A percentile compares a stretch with the other conserved stretches of the same genome.
phyloP scores from a whole-genome alignment of 2,113 vertebrate genomes.

The Xiphophorus hellerii region DNA sequence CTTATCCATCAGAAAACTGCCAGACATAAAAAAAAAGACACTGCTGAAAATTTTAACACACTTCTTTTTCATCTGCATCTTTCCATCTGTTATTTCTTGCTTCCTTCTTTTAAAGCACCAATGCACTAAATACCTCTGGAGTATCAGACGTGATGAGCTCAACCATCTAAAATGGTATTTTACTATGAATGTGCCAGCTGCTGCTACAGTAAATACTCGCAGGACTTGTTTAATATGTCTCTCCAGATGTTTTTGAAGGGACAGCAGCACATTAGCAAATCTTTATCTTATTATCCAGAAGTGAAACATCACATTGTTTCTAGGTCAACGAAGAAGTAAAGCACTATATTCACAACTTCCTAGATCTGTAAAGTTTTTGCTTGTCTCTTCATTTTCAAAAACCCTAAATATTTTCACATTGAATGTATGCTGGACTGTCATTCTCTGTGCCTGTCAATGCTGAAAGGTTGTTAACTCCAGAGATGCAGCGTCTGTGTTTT shows the following conservation, averaged over 20 bases:
- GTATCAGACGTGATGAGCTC: constrained; percentile 40
- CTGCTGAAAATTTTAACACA: constrained; percentile 17
- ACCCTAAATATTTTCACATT: constrained; percentile 20
- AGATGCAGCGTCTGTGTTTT: constrained; percentile 45
- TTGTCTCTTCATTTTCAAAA: not conserved
- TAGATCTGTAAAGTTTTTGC: not conserved
- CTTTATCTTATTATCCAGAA: constrained; percentile 21
- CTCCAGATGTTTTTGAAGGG: constrained; percentile 53
- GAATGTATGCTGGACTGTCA: constrained; percentile 11
- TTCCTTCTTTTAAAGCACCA: constrained; percentile 42
- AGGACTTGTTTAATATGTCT: constrained; percentile 55
- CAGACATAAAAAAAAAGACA: not conserved
- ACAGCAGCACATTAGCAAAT: constrained; percentile 38
- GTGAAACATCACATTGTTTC: constrained; percentile 6
- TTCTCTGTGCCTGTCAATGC: not conserved
- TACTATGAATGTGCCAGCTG: constrained; percentile 62
- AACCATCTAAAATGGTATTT: constrained; percentile 52
- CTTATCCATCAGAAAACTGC: constrained; percentile 17
- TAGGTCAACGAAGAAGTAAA: constrained; percentile 1
- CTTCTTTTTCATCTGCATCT: constrained; percentile 10
- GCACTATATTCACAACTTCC: not conserved
- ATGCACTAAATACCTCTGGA: constrained; percentile 50
- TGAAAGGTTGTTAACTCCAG: constrained; percentile 18
- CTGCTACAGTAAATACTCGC: constrained; percentile 50
- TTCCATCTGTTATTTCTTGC: constrained; percentile 30